Base-by-base conservation (phyloP, 2,797 vertebrate genomes). In the Gallinago stenura region DNA sequence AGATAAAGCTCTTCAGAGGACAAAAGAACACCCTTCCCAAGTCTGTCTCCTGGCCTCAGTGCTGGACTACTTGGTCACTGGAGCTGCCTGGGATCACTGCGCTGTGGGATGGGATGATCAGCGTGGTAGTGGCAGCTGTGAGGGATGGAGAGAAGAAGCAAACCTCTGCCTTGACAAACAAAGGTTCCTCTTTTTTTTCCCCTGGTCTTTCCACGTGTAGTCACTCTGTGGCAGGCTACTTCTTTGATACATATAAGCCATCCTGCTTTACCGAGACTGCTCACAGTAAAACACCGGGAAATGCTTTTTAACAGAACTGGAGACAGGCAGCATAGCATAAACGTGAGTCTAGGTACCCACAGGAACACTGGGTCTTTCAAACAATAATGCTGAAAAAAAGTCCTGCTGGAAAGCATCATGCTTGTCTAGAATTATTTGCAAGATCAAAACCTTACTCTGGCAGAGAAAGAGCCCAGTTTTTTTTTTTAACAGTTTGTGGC, bases 41-140 rank as follows among this genome's bases (percentile, higher is more conserved):
- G 43, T 19, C 64, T 1, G 4, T 66, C n/a, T 82, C 69, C 65
- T 21, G 31, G 28, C 31, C 46, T 39, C 0, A 0, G 35, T 31
- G 62, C 28, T 9, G n/a, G 54, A 70, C 9, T 0, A 0, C 35
- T 71, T 0, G 0, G 35, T 56, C 51, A 19, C 5, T 0, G 0
- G 73, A 54, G 62, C 72, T 2, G 7, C 1, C 37, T 22, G 66
- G 65, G 57, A 53, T 77, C n/a, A 19, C 65, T 21, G 50, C 0
- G 1, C 50, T 0, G 7, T 0, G 0, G 57, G 57, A 65, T 0
- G 0, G 0, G 0, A 46, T 11, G n/a, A 37, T 39, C 56, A 8
- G 41, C 0, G 1, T 19, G 57, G 69, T n/a, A 33, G 16, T 3
- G 43, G 70, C 73, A 81, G 50, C 61, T 56, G 43, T 15, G 39